Evolutionary conservation across 2,888 invertebrate genomes (phyloP).

Genomic region (Eupithecia vulgata): DNA sequence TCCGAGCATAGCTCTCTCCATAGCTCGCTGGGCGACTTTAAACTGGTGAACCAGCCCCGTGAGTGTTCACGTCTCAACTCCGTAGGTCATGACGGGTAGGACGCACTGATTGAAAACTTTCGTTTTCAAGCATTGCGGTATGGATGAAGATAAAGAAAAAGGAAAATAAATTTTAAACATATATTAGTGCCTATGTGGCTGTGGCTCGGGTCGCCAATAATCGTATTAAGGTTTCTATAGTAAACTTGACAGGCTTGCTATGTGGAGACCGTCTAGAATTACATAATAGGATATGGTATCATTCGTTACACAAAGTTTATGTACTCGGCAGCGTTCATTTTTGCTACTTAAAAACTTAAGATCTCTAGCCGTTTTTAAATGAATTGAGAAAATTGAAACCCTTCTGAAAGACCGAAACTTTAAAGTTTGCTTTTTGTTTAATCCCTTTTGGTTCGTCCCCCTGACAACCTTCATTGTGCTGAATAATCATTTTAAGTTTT

Average conservation of each 20-base stretch:
- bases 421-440: neutral
- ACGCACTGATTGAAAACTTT: too few relatives aligned
- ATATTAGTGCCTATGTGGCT: neutral
- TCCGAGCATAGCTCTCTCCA: too few relatives aligned
- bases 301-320: neutral
- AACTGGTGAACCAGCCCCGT: too few relatives aligned
- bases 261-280: neutral
- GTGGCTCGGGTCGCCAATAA: neutral
- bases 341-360: neutral
- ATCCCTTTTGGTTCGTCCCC: neutral
- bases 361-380: neutral
- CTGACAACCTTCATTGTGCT: neutral
- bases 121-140: too few relatives aligned
- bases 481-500: neutral
- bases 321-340: neutral
- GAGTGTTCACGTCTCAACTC: too few relatives aligned
- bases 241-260: conserved; percentile 6
- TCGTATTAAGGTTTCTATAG: neutral
- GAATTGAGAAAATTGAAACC: neutral
- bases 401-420: neutral
- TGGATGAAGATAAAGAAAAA: too few relatives aligned
- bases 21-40: too few relatives aligned
- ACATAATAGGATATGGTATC: conserved; percentile 5
- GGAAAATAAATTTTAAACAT: neutral
- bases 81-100: too few relatives aligned